phyloP scores from a whole-genome alignment of 2,113 vertebrate genomes.

The Motacilla alba region DNA sequence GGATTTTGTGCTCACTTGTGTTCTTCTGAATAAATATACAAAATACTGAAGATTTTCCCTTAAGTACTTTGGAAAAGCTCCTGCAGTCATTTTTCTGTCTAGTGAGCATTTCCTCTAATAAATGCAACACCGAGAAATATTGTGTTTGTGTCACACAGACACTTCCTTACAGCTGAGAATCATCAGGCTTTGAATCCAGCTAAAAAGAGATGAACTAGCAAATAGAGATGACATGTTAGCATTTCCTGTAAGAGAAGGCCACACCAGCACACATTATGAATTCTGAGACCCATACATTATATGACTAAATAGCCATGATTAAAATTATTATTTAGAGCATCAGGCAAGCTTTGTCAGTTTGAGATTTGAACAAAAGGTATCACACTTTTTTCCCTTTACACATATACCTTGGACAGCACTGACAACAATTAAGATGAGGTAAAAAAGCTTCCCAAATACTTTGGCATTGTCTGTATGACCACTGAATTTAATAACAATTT shows the following conservation, averaged over 20 bases:
- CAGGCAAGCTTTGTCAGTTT: not conserved
- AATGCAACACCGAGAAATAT: not conserved
- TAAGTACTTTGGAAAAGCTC: not conserved
- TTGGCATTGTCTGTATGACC: not conserved
- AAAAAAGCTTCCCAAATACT: not conserved
- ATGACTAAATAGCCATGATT: not conserved
- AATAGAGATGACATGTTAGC: not conserved
- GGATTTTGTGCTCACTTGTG: not conserved
- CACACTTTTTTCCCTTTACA: not conserved
- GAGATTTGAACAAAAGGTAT: not conserved
- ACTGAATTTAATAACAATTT: not conserved
- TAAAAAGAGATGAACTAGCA: not conserved
- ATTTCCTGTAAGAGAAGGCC: not conserved
- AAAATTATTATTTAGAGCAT: not conserved
- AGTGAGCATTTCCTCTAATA: not conserved
- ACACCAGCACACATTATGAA: not conserved
- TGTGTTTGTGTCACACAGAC: not conserved
- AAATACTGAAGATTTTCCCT: not conserved
- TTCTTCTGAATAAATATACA: not conserved
- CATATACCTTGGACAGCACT: not conserved
- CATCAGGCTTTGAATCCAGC: not conserved
- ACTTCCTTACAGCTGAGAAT: constrained; percentile 5
- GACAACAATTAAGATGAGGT: not conserved
- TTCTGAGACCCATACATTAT: not conserved
- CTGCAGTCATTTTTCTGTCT: not conserved